These are phyloP conservation scores for Psammodynastes pulverulentus DNA, from an alignment of 2,113 vertebrate species.

Conservation along the genomic window DNA sequence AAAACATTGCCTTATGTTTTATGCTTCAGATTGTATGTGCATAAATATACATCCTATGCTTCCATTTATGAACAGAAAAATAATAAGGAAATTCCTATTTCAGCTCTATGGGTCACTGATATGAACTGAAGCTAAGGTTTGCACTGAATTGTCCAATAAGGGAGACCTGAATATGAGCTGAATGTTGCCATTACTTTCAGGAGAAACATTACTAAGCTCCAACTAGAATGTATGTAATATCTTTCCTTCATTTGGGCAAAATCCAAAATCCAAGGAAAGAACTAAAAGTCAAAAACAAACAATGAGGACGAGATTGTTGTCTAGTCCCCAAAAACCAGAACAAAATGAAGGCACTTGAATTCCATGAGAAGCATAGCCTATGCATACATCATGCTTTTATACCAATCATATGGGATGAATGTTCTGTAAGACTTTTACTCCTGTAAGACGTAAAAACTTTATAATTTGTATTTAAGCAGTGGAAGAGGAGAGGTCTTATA, in stretches of 20 bases:
- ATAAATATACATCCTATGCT: background rate
- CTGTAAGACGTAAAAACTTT: background rate
- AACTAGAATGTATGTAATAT: background rate
- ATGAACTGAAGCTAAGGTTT: background rate
- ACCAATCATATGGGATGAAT: background rate
- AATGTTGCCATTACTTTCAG: background rate
- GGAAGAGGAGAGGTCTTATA: background rate
- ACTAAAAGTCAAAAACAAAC: background rate
- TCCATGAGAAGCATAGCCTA: background rate
- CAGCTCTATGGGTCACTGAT: background rate
- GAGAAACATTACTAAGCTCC: background rate
- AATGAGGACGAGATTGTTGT: no score
- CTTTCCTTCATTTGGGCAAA: background rate
- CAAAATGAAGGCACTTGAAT: background rate
- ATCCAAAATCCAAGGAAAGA: background rate
- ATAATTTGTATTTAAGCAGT: background rate
- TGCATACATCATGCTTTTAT: background rate
- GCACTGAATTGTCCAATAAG: background rate
- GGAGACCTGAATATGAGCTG: background rate
- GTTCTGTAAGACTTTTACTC: background rate
- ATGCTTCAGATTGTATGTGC: constrained; percentile 7
- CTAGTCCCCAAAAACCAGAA: background rate
- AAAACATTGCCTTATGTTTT: background rate
- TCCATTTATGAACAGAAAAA: constrained; percentile 1
- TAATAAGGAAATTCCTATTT: constrained; percentile 19